Conservation (phyloP, 1,140 invertebrate species). For the Macrocentrus cingulum region DNA sequence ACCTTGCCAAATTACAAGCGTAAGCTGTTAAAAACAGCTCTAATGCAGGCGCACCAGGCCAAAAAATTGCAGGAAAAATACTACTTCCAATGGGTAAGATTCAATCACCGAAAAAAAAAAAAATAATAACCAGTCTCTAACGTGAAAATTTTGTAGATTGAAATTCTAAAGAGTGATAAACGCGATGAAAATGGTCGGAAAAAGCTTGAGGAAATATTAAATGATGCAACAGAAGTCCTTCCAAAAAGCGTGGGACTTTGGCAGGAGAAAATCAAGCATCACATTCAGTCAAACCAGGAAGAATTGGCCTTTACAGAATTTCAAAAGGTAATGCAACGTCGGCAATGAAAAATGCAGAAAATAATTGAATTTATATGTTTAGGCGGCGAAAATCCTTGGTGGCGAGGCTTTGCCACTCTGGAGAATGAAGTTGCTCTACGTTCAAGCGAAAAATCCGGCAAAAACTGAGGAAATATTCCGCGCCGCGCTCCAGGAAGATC, state of each 20-base stretch:
- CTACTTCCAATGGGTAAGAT: constrained; percentile 58
- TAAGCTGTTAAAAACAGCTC: constrained; percentile 55
- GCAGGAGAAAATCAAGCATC: constrained; percentile 52
- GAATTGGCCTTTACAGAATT: constrained; percentile 43
- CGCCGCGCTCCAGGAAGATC: constrained; percentile 47
- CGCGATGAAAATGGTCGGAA: constrained; percentile 37
- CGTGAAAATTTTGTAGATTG: constrained; percentile 39
- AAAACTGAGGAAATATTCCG: constrained; percentile 56
- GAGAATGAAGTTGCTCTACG: constrained; percentile 54
- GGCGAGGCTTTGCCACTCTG: constrained; percentile 55
- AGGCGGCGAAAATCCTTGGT: constrained; percentile 50
- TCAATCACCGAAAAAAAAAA: neutral
- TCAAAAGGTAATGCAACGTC: constrained; percentile 37
- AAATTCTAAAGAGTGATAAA: constrained; percentile 44
- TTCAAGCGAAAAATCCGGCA: constrained; percentile 49
- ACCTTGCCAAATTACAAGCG: constrained; percentile 54
- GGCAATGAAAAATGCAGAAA: constrained; percentile 4
- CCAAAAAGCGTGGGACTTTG: constrained; percentile 57
- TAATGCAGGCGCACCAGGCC: constrained; percentile 53
- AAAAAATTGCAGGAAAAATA: constrained; percentile 58
- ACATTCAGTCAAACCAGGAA: constrained; percentile 46
- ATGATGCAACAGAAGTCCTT: constrained; percentile 51
- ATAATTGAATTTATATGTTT: constrained; percentile 34
- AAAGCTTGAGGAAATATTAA: constrained; percentile 51
- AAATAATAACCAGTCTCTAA: too few relatives aligned